Evolutionary conservation across 2,113 vertebrate genomes (phyloP).

Genomic region (Gasterosteus aculeatus): DNA sequence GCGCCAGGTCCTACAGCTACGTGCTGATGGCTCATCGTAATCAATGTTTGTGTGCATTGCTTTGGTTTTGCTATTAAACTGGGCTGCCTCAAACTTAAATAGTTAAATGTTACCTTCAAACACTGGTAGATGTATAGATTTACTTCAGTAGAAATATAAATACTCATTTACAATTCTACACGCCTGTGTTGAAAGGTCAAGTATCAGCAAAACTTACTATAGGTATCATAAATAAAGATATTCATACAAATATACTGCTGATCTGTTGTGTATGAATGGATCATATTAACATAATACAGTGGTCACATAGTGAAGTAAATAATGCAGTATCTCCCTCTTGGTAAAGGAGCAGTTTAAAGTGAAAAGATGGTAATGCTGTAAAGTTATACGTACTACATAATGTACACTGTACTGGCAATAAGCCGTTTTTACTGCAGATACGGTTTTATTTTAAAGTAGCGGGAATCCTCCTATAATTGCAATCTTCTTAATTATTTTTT

Average conservation of each 20-base stretch:
- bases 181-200: neutral
- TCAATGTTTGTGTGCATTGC: neutral
- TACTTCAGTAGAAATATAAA: neutral
- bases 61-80: neutral
- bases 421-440: neutral
- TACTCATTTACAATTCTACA: neutral
- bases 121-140: neutral
- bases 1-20: neutral
- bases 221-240: neutral
- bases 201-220: neutral
- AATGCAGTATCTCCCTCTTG: neutral
- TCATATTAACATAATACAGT: neutral
- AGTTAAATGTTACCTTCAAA: neutral
- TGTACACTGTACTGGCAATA: neutral
- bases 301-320: neutral
- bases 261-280: neutral
- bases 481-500: neutral
- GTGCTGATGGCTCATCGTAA: no score
- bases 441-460: neutral
- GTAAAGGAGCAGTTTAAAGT: neutral
- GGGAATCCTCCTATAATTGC: no score
- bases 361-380: neutral
- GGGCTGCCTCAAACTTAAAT: neutral
- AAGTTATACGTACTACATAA: neutral
- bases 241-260: neutral